Evolutionary conservation across 2,113 vertebrate genomes (phyloP).

Genomic region (Aegotheles bennettii): DNA sequence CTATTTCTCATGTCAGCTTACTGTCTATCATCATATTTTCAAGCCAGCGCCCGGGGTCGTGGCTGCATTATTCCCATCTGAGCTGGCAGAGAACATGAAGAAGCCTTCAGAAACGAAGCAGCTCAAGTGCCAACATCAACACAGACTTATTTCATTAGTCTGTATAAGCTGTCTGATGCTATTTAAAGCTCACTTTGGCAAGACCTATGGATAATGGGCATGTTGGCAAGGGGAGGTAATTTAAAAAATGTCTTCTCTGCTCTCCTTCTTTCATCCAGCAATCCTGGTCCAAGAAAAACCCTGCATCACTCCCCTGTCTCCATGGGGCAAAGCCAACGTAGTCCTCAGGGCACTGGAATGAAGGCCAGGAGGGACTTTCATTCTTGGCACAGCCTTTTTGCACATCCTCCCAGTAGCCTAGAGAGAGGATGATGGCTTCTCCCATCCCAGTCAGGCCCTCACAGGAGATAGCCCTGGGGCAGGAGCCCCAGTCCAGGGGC

Average conservation of each 20-base stretch:
- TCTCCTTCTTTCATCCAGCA: background rate
- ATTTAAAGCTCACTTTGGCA: background rate
- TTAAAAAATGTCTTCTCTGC: background rate
- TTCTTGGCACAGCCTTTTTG: background rate
- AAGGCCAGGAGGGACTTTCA: background rate
- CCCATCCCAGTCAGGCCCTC: background rate
- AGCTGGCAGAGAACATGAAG: fast-evolving
- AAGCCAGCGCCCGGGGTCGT: fast-evolving
- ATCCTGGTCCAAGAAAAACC: background rate
- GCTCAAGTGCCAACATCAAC: background rate
- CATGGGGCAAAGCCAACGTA: fast-evolving
- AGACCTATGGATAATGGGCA: background rate
- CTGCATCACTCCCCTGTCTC: fast-evolving
- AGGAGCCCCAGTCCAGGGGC: background rate
- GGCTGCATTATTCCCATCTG: fast-evolving
- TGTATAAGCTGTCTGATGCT: background rate
- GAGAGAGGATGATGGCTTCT: background rate
- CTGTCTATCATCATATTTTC: background rate
- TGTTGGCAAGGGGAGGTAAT: background rate
- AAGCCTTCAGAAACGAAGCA: background rate
- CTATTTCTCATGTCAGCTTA: background rate
- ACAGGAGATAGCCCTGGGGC: fast-evolving
- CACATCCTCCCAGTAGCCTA: fast-evolving
- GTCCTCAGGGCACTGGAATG: background rate
- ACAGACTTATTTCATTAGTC: background rate